Conservation (phyloP, 2,113 vertebrate species). For the Alligator sinensis region DNA sequence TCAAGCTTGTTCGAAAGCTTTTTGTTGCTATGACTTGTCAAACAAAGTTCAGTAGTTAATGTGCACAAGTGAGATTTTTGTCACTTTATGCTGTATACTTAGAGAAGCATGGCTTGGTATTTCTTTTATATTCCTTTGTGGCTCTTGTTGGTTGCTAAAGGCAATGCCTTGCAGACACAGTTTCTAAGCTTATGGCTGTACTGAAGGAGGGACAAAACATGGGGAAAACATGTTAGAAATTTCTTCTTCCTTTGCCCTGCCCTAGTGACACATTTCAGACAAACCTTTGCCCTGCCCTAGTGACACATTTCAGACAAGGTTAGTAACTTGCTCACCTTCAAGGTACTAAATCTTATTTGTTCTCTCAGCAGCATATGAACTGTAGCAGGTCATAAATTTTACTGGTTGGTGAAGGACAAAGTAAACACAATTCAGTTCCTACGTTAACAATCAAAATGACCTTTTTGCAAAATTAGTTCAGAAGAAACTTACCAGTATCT, state of each 20-base stretch:
- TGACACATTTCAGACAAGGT: not conserved
- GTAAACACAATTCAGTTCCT: not conserved
- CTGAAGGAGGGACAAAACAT: not conserved
- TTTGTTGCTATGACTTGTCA: accelerated
- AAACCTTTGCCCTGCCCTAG: not conserved
- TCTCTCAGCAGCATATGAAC: not conserved
- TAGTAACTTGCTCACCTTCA: not conserved
- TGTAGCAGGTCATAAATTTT: not conserved
- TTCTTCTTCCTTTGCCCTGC: not conserved
- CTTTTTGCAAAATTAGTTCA: not conserved
- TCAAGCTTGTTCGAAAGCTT: not conserved
- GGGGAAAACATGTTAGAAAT: not conserved
- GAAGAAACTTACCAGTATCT: not conserved
- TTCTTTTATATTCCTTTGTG: not conserved
- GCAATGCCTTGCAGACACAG: not conserved
- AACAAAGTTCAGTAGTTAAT: not conserved
- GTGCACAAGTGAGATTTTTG: not conserved
- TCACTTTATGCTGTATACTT: accelerated
- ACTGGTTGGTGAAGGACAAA: not conserved
- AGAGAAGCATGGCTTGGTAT: not conserved
- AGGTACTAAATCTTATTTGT: not conserved
- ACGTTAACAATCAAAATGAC: not conserved
- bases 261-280: not conserved
- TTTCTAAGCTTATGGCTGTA: not conserved
- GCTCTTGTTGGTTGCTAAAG: not conserved